Conservation (phyloP, 2,888 invertebrate genomes). For the Callinectes sapidus region DNA sequence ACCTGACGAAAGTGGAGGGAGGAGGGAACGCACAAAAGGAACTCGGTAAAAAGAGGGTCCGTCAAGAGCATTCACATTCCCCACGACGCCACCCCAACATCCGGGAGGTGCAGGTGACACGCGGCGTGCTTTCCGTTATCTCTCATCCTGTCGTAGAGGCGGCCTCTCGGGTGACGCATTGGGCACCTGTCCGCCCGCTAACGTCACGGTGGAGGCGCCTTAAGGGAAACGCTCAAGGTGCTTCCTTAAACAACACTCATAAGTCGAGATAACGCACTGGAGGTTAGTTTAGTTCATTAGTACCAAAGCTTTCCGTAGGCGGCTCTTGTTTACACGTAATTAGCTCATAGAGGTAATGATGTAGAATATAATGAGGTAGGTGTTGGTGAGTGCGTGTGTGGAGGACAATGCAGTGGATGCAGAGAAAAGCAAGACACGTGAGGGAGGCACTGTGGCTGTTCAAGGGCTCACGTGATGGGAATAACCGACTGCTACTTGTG, state of each 20-base stretch:
- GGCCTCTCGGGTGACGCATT: not conserved
- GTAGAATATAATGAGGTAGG: not conserved
- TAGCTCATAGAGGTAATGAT: not conserved
- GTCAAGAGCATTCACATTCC: conserved; percentile 26
- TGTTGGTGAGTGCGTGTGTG: not conserved
- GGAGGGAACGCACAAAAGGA: not conserved
- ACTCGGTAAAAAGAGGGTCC: conserved; percentile 8
- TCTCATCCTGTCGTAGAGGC: not conserved
- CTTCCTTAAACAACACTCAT: not conserved
- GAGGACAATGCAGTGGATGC: not conserved
- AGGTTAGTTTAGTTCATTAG: not conserved
- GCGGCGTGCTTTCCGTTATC: conserved; percentile 17
- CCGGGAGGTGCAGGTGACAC: conserved; percentile 34
- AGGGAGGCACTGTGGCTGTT: not conserved
- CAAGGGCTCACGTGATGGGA: not conserved
- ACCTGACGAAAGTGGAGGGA: not conserved
- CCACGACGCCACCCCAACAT: not conserved
- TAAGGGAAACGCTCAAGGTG: not conserved
- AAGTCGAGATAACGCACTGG: not conserved
- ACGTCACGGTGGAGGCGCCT: not conserved
- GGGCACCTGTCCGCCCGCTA: not conserved
- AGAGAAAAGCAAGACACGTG: not conserved
- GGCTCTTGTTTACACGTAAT: not conserved
- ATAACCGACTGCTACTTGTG: not conserved
- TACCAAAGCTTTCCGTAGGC: not conserved